phyloP scores from a whole-genome alignment of 2,113 vertebrate species.

The Hippolais icterina region DNA sequence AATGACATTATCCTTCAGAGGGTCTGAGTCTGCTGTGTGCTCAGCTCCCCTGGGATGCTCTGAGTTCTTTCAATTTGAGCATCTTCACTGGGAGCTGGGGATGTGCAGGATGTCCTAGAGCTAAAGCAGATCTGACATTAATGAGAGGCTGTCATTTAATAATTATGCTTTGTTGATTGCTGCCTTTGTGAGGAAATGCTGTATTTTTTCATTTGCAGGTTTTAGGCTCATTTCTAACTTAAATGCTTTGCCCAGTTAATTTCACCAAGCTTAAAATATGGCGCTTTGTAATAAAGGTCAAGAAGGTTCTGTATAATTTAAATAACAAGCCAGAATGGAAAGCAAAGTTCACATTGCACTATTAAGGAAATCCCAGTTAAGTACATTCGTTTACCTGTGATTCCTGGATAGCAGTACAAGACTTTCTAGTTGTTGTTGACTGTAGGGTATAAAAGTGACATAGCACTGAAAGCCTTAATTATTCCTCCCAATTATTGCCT shows the following conservation, averaged over 20 bases:
- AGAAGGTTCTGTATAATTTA: background rate
- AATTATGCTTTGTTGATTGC: constrained; percentile 1
- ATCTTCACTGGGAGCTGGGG: constrained; percentile 36
- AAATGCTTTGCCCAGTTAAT: background rate
- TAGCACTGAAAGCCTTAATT: background rate
- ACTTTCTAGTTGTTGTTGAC: background rate
- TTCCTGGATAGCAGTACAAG: background rate
- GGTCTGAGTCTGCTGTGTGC: background rate
- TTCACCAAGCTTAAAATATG: background rate
- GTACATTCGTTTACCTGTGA: background rate
- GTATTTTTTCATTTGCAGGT: background rate
- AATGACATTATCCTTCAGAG: constrained; percentile 1
- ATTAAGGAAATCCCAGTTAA: background rate
- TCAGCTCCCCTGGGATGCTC: background rate
- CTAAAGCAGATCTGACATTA: constrained; percentile 30
- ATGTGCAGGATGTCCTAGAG: background rate
- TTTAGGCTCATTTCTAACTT: background rate
- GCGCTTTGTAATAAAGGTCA: background rate
- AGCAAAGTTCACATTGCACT: background rate
- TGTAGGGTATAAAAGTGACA: background rate
- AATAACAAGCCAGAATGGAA: background rate
- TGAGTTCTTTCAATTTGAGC: constrained; percentile 43
- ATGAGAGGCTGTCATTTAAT: constrained; percentile 52
- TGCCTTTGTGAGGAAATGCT: background rate
- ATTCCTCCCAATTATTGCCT: background rate